Base-by-base conservation (phyloP, 2,888 invertebrate species). In the Pilophorus perplexus region DNA sequence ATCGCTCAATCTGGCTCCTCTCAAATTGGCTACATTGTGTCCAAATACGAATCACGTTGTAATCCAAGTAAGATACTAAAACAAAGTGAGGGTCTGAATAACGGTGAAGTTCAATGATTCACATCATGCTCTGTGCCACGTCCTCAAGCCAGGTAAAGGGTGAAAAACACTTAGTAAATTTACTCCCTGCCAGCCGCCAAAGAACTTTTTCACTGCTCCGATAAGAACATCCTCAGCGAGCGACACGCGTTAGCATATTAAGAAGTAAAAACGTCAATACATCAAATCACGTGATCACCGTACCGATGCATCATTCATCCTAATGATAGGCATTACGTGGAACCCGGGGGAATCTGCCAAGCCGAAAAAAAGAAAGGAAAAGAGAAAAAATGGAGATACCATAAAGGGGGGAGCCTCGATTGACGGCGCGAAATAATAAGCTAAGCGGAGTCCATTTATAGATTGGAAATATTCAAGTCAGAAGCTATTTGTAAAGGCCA, bases 401-500 rank as follows among this genome's bases (percentile, higher is more conserved):
- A 46, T 23, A 46, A 46, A 46, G 12, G 10, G 14, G n/a, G 46
- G 12, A 25, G 23, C 12, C 23, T 25, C 12, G 23, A 28, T 52
- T 52, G 52, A 52, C 52, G 52, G 52, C 52, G 52, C 27, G 52
- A 52, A 52, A 23, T 52, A 14, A 52, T 52, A 52, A 52, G 28
- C 52, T 28, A 52, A 52, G 6, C 28, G 27, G 52, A 10, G 52
- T 52, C 52, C 52, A 25, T 52, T 52, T 52, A 52, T 52, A 52
- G 52, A 40, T 23, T 40, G 59, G 25, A 42, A 59, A 59, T 40
- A 22, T 59, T 27, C 59, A 38, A 59, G 59, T 59, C 59, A 59
- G 59, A 59, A 59, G 59, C 59, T 59, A 59, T 59, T 59, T 59
- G 59, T 59, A 59, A 59, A 40, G 59, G 59, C 59, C 59, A 59